Percentiles rank a stretch among this genome's conserved stretches.
Evolutionary conservation across 2,797 vertebrate genomes (phyloP).

Genomic region (Phrynocephalus guinanensis): DNA sequence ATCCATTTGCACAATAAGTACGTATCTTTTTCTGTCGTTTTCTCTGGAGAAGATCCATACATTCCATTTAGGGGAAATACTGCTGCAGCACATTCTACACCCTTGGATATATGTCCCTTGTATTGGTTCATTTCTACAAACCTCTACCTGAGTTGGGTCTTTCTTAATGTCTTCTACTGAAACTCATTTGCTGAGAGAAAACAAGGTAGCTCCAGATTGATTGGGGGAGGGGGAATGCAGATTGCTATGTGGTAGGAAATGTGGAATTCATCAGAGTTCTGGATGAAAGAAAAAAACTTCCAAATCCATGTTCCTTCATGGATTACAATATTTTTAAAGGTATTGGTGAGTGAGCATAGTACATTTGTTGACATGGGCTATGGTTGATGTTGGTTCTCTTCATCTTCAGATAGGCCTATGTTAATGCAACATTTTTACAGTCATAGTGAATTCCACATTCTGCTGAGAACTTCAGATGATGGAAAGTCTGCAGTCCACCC

Average conservation of each 20-base stretch:
- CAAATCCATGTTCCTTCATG: too few species aligned
- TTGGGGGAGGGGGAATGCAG: neutral
- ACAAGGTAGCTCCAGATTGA: neutral
- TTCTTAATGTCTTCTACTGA: neutral
- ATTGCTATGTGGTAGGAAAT: too few species aligned
- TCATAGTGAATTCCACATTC: neutral
- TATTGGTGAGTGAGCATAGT: too few species aligned
- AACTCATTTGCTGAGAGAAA: neutral
- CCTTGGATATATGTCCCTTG: neutral
- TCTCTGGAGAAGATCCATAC: neutral
- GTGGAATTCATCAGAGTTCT: too few species aligned
- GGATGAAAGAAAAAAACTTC: too few species aligned
- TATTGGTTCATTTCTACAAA: neutral
- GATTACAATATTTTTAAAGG: too few species aligned
- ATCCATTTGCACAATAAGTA: neutral
- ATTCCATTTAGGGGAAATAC: neutral
- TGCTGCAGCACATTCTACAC: neutral
- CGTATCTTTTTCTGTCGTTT: neutral
- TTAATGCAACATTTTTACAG: neutral
- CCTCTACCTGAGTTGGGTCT: neutral
- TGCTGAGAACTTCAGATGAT: neutral
- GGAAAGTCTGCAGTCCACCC: neutral
- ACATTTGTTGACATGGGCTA: too few species aligned
- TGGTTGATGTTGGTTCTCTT: too few species aligned
- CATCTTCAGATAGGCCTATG: too few species aligned